Evolutionary conservation across 2,797 vertebrate genomes (phyloP), one percentile per base, ranked within the genome.

Genomic region (Oryzias dopingdopingensis): DNA sequence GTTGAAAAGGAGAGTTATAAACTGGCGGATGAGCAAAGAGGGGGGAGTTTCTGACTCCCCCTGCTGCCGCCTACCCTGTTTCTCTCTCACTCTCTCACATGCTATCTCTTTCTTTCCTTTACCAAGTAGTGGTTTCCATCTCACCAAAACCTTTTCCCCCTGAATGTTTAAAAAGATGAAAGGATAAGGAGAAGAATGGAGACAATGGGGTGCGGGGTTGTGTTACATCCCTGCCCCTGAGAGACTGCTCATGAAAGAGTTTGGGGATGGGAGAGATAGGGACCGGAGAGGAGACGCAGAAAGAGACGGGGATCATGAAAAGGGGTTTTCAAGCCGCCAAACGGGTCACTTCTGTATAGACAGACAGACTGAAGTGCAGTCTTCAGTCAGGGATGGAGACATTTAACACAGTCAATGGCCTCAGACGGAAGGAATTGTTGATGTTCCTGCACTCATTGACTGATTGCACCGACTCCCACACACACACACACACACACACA

Each of bases 161-260:
- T 80, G 84, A 91, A 90, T 88, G 87, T 91, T 88, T 87, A 82
- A 89, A 90, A 88, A 91, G 90, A 92, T 92, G 88, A 93, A 92
- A 92, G 91, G 91, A 91, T 90, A 91, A 87, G 87, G 72, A 83
- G 51, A 89, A 90, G 86, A 92, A 92, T 86, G 77, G 86, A 81
- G 71, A 92, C 90, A 93, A 92, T 91, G 65, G 89, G 77, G 83
- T 49, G 52, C 67, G 48, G 88, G 86, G 50, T 93, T 87, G 63
- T 75, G 89, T 92, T 92, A 90, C 91, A 83, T 80, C 80, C 81
- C 85, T 79, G 82, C 77, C 88, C 87, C 87, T 86, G 80, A 86
- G 89, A 91, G 91, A 89, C 79, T 54, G 77, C 82, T 82, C 82
- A 87, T 92, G 86, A 92, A 92, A 91, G 87, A 86, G 84, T 86